phyloP scores from a whole-genome alignment of 1,140 invertebrate species.

The Calephelis nemesis region DNA sequence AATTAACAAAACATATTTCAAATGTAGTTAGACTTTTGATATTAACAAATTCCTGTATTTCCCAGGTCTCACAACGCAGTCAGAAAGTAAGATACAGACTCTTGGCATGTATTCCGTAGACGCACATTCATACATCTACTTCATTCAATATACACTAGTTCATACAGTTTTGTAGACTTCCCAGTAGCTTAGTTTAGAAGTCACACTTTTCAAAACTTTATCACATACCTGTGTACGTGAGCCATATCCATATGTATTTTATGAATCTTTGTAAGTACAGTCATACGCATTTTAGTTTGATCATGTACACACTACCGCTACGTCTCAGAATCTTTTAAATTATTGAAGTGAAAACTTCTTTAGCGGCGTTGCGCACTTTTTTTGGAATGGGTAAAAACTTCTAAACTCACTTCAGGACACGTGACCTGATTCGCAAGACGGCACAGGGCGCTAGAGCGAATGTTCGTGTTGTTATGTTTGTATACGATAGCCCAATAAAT shows the following conservation, averaged over 20 bases:
- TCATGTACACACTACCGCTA: slow-evolving; percentile 3
- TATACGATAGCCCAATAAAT: too few relatives aligned
- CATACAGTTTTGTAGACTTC: slow-evolving; percentile 3
- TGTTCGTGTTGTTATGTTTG: too few relatives aligned
- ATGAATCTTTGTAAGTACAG: neutral
- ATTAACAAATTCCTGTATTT: slow-evolving; percentile 16
- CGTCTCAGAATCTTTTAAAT: too few relatives aligned
- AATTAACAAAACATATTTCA: neutral
- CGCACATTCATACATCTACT: slow-evolving; percentile 14
- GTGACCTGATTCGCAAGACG: too few relatives aligned
- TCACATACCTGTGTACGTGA: neutral
- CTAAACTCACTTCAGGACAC: too few relatives aligned
- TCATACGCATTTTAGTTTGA: neutral
- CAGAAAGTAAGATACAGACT: slow-evolving; percentile 17
- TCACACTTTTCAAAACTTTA: neutral
- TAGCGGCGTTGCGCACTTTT: too few relatives aligned
- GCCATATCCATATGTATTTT: neutral
- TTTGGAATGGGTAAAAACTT: too few relatives aligned
- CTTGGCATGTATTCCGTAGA: slow-evolving; percentile 4
- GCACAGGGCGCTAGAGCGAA: too few relatives aligned
- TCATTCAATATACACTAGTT: slow-evolving; percentile 3
- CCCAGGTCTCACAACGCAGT: slow-evolving; percentile 14
- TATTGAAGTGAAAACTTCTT: too few relatives aligned
- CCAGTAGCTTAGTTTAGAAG: slow-evolving; percentile 1
- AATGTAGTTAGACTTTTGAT: slow-evolving; percentile 14